phyloP scores from a whole-genome alignment of 2,113 vertebrate species.

The Grammomys dolichurus region DNA sequence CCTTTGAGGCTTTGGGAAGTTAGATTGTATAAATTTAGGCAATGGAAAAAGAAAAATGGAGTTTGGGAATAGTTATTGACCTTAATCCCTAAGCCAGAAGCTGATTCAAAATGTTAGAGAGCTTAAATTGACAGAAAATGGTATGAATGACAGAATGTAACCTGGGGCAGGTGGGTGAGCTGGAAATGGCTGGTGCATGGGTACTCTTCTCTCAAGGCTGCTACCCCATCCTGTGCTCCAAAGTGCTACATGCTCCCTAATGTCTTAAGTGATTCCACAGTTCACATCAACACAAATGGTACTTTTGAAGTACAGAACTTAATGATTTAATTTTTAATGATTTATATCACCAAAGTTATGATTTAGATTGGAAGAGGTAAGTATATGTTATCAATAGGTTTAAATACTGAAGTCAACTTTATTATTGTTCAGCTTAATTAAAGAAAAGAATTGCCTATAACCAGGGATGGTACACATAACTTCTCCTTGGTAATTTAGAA shows the following conservation, averaged over 20 bases:
- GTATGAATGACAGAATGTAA: not conserved
- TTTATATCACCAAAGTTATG: constrained; percentile 14
- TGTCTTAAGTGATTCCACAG: not conserved
- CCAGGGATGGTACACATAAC: not conserved
- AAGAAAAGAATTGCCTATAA: not conserved
- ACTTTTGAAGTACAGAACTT: not conserved
- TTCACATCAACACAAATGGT: constrained; percentile 23
- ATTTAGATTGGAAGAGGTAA: constrained; percentile 1
- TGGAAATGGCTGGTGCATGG: too few relatives aligned
- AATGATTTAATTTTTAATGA: constrained; percentile 1
- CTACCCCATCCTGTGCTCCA: not conserved
- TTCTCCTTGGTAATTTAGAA: constrained; percentile 43
- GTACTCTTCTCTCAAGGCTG: not conserved
- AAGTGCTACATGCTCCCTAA: not conserved
- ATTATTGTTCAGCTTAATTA: constrained; percentile 30
- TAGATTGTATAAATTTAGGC: not conserved
- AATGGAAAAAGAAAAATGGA: not conserved
- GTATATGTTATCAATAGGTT: not conserved
- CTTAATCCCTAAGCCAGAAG: not conserved
- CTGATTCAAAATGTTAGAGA: constrained; percentile 11
- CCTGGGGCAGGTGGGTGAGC: not conserved
- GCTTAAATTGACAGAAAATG: not conserved
- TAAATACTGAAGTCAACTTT: constrained; percentile 23
- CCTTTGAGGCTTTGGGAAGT: not conserved
- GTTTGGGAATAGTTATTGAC: constrained; percentile 26